A percentile compares a stretch with the other conserved stretches of the same genome.
Evolutionary conservation across 1,140 invertebrate genomes (phyloP).

Genomic region (Rhynchophorus ferrugineus): DNA sequence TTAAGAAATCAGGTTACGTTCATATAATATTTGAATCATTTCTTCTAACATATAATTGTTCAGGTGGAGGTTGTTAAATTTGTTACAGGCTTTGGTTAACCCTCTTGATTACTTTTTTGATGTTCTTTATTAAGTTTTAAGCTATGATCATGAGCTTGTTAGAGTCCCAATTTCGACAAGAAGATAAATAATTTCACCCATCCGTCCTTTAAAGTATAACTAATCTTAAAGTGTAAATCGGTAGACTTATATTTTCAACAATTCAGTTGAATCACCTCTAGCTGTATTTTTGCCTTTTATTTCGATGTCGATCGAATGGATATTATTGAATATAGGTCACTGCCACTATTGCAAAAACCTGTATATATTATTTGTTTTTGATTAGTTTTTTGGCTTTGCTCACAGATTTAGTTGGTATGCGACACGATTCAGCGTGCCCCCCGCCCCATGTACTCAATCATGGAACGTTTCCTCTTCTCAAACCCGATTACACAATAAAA

Average conservation of each 20-base stretch:
- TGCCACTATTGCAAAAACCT: constrained; percentile 33
- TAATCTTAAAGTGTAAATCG: constrained; percentile 14
- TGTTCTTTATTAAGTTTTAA: no score
- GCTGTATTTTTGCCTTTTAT: constrained; percentile 38
- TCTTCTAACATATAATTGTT: no score
- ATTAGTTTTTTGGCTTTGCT: constrained; percentile 36
- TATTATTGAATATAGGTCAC: constrained; percentile 31
- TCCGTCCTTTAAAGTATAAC: constrained; percentile 28
- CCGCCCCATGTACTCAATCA: no score
- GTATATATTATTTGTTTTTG: constrained; percentile 31
- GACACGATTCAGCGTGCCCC: background rate
- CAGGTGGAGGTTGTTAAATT: no score
- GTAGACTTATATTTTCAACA: constrained; percentile 13
- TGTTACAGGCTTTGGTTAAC: no score
- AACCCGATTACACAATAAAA: no score
- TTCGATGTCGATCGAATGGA: constrained; percentile 22
- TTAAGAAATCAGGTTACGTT: no score
- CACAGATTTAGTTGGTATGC: constrained; percentile 22
- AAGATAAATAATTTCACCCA: constrained; percentile 18
- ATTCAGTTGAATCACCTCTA: no score
- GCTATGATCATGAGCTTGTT: no score
- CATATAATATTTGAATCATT: no score
- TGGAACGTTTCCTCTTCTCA: no score
- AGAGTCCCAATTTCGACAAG: constrained; percentile 1
- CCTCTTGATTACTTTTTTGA: no score